phyloP scores from a whole-genome alignment of 2,113 vertebrate genomes.

The Seriola aureovittata region DNA sequence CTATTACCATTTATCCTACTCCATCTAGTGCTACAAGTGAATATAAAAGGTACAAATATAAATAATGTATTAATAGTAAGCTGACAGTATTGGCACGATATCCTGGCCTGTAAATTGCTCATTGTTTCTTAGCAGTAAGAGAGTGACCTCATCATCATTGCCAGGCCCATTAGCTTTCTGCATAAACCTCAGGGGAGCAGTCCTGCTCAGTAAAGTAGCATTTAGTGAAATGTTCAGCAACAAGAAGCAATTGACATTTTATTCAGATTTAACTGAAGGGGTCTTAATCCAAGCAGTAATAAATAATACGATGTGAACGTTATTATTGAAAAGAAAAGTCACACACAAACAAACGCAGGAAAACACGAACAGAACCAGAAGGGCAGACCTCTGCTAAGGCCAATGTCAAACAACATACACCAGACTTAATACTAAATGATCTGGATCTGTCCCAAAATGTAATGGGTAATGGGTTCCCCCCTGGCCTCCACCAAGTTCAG shows the following conservation, averaged over 20 bases:
- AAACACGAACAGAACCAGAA: neutral
- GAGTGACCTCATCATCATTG: constrained; percentile 82
- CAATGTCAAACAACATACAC: too few species aligned
- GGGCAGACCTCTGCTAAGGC: too few species aligned
- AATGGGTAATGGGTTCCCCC: too few species aligned
- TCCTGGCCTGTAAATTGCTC: constrained; percentile 60
- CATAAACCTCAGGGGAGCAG: constrained; percentile 68
- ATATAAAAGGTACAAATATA: constrained; percentile 47
- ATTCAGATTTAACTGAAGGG: neutral
- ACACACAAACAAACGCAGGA: neutral
- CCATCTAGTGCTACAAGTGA: constrained; percentile 11
- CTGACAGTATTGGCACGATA: constrained; percentile 42
- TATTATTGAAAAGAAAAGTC: neutral
- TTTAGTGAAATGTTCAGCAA: constrained; percentile 64
- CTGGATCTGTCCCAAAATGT: too few species aligned
- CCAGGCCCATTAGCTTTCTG: constrained; percentile 79
- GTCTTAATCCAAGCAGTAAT: neutral
- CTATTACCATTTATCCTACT: constrained; percentile 21
- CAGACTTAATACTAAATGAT: too few species aligned
- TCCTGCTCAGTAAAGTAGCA: constrained; percentile 72
- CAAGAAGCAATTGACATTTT: constrained; percentile 36
- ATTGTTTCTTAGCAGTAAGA: constrained; percentile 56
- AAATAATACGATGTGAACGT: neutral
- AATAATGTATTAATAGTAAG: constrained; percentile 70
- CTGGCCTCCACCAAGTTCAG: too few species aligned